Conservation (phyloP, 2,797 vertebrate genomes). For the Mus caroli region DNA sequence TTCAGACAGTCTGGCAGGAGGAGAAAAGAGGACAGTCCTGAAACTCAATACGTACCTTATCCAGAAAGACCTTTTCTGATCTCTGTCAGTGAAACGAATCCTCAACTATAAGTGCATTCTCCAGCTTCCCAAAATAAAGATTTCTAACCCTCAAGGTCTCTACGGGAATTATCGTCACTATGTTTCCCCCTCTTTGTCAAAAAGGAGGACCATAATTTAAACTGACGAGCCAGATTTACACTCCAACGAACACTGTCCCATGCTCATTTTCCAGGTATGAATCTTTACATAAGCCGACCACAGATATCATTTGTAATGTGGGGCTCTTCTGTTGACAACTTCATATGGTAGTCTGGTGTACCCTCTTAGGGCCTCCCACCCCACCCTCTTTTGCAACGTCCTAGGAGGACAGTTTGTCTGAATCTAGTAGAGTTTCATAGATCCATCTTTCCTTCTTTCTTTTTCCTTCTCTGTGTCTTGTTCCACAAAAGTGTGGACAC, state of each 20-base stretch:
- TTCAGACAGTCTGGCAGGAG: constrained; percentile 85
- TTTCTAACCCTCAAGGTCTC: constrained; percentile 77
- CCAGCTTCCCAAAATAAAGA: constrained; percentile 81
- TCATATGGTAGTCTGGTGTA: background rate
- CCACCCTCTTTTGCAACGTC: background rate
- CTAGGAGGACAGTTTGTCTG: background rate
- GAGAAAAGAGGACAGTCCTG: constrained; percentile 65
- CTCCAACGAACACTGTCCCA: background rate
- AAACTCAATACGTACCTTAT: constrained; percentile 79
- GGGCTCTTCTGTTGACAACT: background rate
- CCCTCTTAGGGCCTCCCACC: accelerated
- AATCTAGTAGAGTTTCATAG: background rate
- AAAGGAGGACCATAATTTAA: constrained; percentile 43
- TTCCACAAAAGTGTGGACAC: background rate
- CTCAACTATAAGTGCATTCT: constrained; percentile 78
- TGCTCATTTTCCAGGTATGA: constrained; percentile 67
- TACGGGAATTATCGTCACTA: constrained; percentile 5
- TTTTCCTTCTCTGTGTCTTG: background rate
- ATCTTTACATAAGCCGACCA: constrained; percentile 34
- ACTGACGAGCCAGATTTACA: constrained; percentile 62
- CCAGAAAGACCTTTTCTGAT: constrained; percentile 86
- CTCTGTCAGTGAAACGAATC: constrained; percentile 85
- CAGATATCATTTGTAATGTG: background rate
- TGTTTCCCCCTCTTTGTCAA: constrained; percentile 19
- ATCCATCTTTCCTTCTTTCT: background rate